phyloP scores from a whole-genome alignment of 2,797 vertebrate genomes.

The Limosa lapponica region DNA sequence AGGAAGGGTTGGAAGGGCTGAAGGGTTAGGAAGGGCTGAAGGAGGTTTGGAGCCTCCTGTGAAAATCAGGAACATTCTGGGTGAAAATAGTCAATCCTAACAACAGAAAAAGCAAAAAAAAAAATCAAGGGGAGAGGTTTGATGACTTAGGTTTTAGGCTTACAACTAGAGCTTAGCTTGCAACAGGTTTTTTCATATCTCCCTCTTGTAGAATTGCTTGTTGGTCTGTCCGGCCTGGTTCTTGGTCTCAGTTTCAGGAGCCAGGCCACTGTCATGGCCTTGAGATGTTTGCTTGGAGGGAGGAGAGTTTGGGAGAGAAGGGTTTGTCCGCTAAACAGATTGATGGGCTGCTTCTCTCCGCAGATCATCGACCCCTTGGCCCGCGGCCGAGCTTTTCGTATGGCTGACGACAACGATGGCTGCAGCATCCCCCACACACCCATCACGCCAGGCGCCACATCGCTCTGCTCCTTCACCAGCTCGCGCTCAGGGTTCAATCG shows the following conservation, averaged over 20 bases:
- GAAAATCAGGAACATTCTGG: background rate
- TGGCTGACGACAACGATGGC: constrained; percentile 88
- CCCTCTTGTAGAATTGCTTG: background rate
- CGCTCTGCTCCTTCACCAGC: constrained; percentile 97
- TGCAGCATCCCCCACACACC: constrained; percentile 86
- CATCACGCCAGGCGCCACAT: constrained; percentile 87
- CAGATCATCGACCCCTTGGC: constrained; percentile 96
- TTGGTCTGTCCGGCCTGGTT: background rate
- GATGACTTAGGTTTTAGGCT: background rate
- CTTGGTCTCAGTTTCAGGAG: background rate
- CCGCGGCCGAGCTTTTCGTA: constrained; percentile 91
- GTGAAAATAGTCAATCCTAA: background rate
- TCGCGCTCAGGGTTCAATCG: constrained; percentile 92
- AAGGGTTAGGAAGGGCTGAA: background rate
- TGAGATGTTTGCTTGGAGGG: background rate
- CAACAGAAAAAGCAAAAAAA: background rate
- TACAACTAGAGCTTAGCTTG: background rate
- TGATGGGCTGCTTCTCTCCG: background rate
- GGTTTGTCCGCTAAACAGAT: background rate
- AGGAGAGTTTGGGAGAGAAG: background rate
- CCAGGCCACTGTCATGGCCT: background rate
- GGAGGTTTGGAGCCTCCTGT: background rate
- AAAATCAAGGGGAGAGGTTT: background rate
- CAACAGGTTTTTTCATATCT: background rate
- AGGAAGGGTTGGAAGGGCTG: background rate